Evolutionary conservation across 2,113 vertebrate genomes (phyloP), one percentile per base, ranked within the genome.

Genomic region (Petrocephalus microphthalmus): DNA sequence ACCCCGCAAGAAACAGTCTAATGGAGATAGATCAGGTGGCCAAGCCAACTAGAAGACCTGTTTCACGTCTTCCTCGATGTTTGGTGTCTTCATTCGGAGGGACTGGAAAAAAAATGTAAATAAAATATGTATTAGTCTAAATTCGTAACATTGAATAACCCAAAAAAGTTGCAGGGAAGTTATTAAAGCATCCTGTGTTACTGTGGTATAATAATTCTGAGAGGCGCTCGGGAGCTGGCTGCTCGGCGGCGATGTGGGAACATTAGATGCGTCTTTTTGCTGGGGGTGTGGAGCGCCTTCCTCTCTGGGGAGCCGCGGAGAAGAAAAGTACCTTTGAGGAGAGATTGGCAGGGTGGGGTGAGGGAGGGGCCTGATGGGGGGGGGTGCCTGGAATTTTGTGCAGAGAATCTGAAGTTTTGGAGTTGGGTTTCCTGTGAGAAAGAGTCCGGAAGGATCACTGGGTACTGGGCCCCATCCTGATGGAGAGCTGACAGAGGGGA

Each of bases 351-450:
- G 67, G 29, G 56, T 51, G 74, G 71, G 56, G n/a, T 81, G 45
- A 33, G 25, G 78, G 45, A 19, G 45, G 15, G 87, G 49, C 17
- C 71, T 42, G 4, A 15, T 15, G 15, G 45, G 87, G 29, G 86
- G n/a, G 47, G 47, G 64, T 15, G 42, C 57, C 13, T 25, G 87
- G 64, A n/a, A 15, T 87, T 51, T 33, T 29, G 60, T 25, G 67
- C 83, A 42, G 82, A 81, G 49, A 51, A 52, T 13, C 78, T 37
- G 87, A 37, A 52, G 60, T 29, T 87, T 60, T 71, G 6, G 84
- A 74, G 51, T 57, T 22, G 25, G 56, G 71, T 84, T 71, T 87
- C 57, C 83, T 82, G 45, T 82, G 60, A 89, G 85, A 56, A 89
- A 56, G 84, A 81, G 52, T 42, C 87, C 85, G 86, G 74, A 71